Base-by-base conservation (phyloP, 2,113 vertebrate species). In the Nibea coibor region DNA sequence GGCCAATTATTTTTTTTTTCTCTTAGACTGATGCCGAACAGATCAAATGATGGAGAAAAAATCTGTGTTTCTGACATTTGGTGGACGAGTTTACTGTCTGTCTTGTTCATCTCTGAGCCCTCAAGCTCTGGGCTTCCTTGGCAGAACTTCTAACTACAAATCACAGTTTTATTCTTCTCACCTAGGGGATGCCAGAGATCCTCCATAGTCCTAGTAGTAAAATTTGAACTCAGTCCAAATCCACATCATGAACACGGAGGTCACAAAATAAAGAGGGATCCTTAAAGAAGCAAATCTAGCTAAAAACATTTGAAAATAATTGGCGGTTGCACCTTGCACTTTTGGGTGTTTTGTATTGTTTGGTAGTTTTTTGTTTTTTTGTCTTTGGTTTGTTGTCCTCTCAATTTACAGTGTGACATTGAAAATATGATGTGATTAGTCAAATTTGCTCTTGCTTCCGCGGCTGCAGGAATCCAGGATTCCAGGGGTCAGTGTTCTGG, bases 1-100 rank as follows among this genome's bases (percentile, higher is more conserved):
- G 76, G 87, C 89, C 93, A 94, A 93, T 94, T 94, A 92, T 92
- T 93, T 88, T 86, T 79, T 79, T 79, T 85, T 83, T 72, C 20
- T 80, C 75, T 83, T 78, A 87, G 85, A 82, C 84, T 88, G 87
- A 90, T 89, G 85, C 53, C 39, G 61, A 83, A 83, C 73, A 17
- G 90, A 92, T 92, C 80, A 90, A 85, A 88, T 81, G 70, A 87
- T 69, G 20, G 24, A 50, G 39, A 78, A 53, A 65, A 61, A 80
- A 35, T 2, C 5, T 1, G 54, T 63, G 64, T 86, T 79, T 89
- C 83, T 90, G 87, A 91, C 80, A 50, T 86, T 74, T 61, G 77
- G 67, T 65, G 43, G 75, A 85, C 74, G n/a, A 39, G 80, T 88
- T 83, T 71, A 81, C 66, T 83, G 72, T 87, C 81, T 75, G 78